Percentiles rank a stretch among this genome's conserved stretches.
phyloP scores from a whole-genome alignment of 2,113 vertebrate genomes.

The Hemibates koningsi region DNA sequence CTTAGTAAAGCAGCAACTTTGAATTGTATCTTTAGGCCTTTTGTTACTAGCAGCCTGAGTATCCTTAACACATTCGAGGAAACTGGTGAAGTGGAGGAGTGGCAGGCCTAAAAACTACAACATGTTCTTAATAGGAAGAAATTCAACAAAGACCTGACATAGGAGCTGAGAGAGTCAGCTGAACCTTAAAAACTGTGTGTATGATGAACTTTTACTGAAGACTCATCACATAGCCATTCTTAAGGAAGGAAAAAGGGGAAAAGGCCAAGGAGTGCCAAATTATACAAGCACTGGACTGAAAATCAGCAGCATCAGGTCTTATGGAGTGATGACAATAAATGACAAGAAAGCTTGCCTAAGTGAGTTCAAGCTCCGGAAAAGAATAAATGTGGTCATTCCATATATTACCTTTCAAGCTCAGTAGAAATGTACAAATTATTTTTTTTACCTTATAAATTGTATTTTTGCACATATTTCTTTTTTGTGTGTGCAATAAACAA shows the following conservation, averaged over 20 bases:
- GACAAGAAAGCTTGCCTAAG: background rate
- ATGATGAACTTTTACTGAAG: background rate
- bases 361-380: background rate
- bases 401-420: background rate
- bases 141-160: background rate
- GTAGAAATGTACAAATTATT: background rate
- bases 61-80: background rate
- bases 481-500: background rate
- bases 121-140: background rate
- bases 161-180: background rate
- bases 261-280: background rate
- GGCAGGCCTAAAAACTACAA: background rate
- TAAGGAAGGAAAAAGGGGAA: background rate
- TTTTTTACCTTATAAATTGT: background rate
- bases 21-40: background rate
- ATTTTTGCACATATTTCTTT: background rate
- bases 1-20: background rate
- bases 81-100: background rate
- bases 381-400: background rate
- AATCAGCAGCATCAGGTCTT: background rate
- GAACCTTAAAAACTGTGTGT: background rate
- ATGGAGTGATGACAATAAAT: background rate
- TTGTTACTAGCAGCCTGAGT: background rate
- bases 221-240: background rate
- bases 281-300: background rate